phyloP scores from a whole-genome alignment of 2,113 vertebrate genomes.

The Paraplagusia blochii region DNA sequence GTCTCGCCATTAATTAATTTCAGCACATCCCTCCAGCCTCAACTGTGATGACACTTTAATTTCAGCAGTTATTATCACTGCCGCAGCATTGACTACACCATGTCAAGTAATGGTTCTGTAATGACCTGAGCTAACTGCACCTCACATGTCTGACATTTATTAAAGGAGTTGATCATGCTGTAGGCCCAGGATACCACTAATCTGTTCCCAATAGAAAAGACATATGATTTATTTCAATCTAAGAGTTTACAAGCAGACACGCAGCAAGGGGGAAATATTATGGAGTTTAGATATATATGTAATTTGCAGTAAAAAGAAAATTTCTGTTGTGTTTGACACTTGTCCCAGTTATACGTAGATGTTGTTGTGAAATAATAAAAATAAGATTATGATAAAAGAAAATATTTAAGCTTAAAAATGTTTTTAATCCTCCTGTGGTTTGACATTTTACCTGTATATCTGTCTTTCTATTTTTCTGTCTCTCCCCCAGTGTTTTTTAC shows the following conservation, averaged over 20 bases:
- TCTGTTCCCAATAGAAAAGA: slow-evolving; percentile 26
- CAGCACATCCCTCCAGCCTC: slow-evolving; percentile 53
- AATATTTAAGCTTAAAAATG: too few species aligned
- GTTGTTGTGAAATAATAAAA: too few species aligned
- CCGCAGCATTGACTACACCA: slow-evolving; percentile 17
- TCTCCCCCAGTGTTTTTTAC: too few species aligned
- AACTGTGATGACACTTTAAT: slow-evolving; percentile 62
- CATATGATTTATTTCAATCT: slow-evolving; percentile 17
- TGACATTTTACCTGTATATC: too few species aligned
- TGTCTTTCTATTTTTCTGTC: too few species aligned
- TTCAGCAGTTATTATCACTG: slow-evolving; percentile 56
- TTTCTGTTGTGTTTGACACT: too few species aligned
- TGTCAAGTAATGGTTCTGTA: slow-evolving; percentile 54
- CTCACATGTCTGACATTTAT: slow-evolving; percentile 55
- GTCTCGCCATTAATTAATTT: slow-evolving; percentile 66
- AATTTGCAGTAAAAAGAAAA: too few species aligned
- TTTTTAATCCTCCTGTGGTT: too few species aligned
- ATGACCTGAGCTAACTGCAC: slow-evolving; percentile 46
- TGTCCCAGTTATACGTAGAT: neutral
- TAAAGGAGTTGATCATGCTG: slow-evolving; percentile 26
- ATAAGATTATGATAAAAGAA: too few species aligned
- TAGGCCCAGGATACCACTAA: slow-evolving; percentile 33
- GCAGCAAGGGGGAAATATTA: neutral
- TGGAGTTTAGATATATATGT: too few species aligned
- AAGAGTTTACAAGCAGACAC: slow-evolving; percentile 18